Percentiles rank a stretch among this genome's conserved stretches.
These are phyloP conservation scores for Hoplodrina ambigua DNA, from an alignment of 2,888 invertebrate genomes.

Conservation along the genomic window DNA sequence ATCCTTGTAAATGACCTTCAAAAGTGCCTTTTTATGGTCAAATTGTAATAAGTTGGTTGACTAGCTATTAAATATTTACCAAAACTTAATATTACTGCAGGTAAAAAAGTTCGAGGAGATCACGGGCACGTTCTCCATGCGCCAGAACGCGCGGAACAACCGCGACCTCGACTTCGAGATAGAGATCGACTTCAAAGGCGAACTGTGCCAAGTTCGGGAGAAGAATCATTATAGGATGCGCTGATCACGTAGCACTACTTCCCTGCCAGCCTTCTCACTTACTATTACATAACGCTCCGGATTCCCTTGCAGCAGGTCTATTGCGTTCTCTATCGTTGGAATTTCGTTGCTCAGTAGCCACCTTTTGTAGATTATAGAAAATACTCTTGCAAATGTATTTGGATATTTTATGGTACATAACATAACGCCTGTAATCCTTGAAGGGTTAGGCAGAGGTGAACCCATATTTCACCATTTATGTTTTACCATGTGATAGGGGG, in stretches of 20 bases:
- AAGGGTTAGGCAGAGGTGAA: no score
- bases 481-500: no score
- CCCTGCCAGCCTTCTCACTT: constrained; percentile 52
- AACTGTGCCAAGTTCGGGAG: constrained; percentile 95
- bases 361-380: neutral
- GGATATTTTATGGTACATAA: no score
- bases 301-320: constrained; percentile 6
- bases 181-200: constrained; percentile 97
- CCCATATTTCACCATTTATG: no score
- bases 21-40: no score
- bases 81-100: constrained; percentile 68
- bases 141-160: constrained; percentile 98
- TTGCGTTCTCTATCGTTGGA: neutral
- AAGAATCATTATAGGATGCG: constrained; percentile 97
- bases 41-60: no score
- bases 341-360: neutral
- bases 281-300: constrained; percentile 23
- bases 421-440: no score
- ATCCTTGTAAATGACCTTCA: no score
- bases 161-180: constrained; percentile 99
- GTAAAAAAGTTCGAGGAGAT: constrained; percentile 98
- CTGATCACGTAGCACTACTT: constrained; percentile 84
- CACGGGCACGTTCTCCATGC: constrained; percentile 97
- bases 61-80: constrained; percentile 28
- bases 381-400: no score